Conservation (phyloP, 2,888 invertebrate species). For the Melieria omissa region DNA sequence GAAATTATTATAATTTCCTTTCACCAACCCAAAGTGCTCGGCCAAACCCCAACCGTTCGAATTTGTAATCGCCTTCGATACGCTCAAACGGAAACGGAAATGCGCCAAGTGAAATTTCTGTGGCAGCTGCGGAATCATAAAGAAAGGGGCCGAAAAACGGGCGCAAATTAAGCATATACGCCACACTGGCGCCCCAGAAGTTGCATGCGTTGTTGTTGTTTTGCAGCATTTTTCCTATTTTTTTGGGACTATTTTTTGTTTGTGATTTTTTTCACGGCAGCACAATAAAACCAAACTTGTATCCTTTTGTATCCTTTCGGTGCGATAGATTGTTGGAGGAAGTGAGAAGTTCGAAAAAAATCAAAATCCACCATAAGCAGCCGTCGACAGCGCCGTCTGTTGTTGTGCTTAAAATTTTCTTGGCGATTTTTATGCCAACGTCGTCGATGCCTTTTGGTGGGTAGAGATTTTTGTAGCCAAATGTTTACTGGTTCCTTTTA, state of each 20-base stretch:
- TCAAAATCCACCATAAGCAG: constrained; percentile 21
- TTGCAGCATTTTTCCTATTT: background rate
- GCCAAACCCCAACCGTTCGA: background rate
- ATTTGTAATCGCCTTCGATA: constrained; percentile 42
- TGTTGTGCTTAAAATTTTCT: constrained; percentile 26
- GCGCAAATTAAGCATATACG: constrained; percentile 38
- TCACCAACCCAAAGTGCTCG: background rate
- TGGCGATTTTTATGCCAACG: background rate
- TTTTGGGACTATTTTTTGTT: too few species aligned
- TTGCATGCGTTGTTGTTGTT: background rate
- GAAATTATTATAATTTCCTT: constrained; percentile 24
- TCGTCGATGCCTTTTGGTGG: too few species aligned
- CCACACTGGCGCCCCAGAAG: constrained; percentile 32
- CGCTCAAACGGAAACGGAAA: constrained; percentile 40
- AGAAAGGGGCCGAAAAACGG: background rate
- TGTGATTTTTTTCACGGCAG: background rate
- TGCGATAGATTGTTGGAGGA: background rate
- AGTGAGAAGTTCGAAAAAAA: background rate
- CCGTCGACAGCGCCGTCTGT: constrained; percentile 23
- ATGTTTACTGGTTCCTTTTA: background rate
- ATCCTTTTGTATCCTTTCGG: constrained; percentile 16
- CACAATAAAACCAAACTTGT: constrained; percentile 13
- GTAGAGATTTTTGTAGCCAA: too few species aligned
- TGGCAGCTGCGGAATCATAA: background rate
- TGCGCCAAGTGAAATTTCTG: constrained; percentile 5